Conservation (phyloP, 2,797 vertebrate genomes). For the Halcyon leucocephala region DNA sequence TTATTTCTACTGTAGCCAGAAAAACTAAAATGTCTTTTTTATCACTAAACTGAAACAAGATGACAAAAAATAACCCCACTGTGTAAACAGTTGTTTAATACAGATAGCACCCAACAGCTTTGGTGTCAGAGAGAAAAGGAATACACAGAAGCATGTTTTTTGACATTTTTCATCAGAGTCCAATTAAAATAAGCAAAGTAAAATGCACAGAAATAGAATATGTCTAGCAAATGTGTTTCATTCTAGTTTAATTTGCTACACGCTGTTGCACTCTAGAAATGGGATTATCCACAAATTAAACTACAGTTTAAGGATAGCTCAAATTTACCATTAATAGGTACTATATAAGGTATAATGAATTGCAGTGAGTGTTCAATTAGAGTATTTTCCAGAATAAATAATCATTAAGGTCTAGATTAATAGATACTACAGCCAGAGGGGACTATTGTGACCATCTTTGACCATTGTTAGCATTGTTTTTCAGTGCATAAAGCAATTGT, state of each 20-base stretch:
- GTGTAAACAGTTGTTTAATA: not conserved
- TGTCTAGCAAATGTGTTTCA: not conserved
- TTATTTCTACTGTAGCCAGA: not conserved
- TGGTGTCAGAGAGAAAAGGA: not conserved
- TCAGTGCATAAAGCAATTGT: conserved; percentile 47
- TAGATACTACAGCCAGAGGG: conserved; percentile 33
- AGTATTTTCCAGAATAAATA: conserved; percentile 14
- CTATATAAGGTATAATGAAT: conserved; percentile 6
- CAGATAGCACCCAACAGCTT: not conserved
- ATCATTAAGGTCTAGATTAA: conserved; percentile 30
- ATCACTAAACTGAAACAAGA: not conserved
- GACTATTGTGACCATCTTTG: not conserved
- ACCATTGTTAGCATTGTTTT: conserved; percentile 34
- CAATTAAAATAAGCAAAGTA: conserved; percentile 23
- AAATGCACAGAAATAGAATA: conserved; percentile 2
- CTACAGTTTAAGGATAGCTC: not conserved
- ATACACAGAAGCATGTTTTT: not conserved
- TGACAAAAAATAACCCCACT: not conserved
- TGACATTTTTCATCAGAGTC: not conserved
- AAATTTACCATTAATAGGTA: not conserved
- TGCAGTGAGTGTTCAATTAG: not conserved
- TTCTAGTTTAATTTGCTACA: not conserved
- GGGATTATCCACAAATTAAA: conserved; percentile 31
- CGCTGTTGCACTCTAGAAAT: not conserved
- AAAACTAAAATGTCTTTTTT: not conserved